Conservation (phyloP, 2,888 invertebrate species). For the Tenthredo amoena region DNA sequence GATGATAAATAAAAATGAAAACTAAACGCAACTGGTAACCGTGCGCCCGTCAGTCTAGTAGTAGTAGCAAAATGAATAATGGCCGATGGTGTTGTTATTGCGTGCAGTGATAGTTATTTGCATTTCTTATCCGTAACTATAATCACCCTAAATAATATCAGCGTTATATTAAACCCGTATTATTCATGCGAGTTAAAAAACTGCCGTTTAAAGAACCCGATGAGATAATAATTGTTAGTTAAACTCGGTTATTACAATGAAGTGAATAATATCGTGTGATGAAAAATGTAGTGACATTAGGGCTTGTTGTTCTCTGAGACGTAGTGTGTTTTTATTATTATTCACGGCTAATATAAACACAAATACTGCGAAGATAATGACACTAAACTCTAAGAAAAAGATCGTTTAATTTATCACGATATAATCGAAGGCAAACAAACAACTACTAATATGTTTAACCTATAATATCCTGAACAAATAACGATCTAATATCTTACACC, state of each 20-base stretch:
- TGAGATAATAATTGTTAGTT: neutral
- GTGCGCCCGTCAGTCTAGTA: slow-evolving; percentile 42
- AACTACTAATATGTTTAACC: neutral
- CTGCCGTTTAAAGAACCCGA: neutral
- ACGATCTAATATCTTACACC: neutral
- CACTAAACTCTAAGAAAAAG: neutral
- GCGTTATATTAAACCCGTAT: neutral
- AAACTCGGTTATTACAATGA: neutral
- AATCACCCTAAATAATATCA: neutral
- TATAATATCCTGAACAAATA: neutral
- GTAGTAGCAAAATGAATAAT: slow-evolving; percentile 64
- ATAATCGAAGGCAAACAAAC: neutral
- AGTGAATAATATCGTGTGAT: neutral
- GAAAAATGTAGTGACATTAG: slow-evolving; percentile 13
- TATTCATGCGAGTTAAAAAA: neutral
- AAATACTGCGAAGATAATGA: neutral
- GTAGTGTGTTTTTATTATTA: neutral
- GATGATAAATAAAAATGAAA: neutral
- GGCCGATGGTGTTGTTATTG: slow-evolving; percentile 69
- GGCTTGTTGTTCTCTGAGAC: neutral
- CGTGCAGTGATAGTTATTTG: slow-evolving; percentile 62
- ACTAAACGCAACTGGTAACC: slow-evolving; percentile 46
- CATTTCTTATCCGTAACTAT: slow-evolving; percentile 43
- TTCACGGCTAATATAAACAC: neutral
- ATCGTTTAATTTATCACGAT: neutral